These are phyloP conservation scores for Helleia helle DNA, from an alignment of 2,888 invertebrate species.

Conservation along the genomic window DNA sequence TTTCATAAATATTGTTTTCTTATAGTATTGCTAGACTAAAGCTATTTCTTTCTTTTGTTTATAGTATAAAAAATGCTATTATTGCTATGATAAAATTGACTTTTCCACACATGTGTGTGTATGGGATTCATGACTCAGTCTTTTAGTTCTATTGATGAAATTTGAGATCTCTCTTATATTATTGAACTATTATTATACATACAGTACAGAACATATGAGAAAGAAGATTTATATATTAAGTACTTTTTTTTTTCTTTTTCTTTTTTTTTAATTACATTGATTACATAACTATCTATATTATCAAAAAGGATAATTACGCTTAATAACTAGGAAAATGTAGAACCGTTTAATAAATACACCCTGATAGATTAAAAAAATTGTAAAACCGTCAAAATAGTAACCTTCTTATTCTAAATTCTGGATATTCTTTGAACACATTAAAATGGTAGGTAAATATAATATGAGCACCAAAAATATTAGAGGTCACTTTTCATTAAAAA, in stretches of 20 bases:
- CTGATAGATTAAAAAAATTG: constrained; percentile 4
- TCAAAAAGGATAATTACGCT: not conserved
- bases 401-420: constrained; percentile 7
- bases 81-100: constrained; percentile 6
- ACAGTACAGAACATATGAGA: not conserved
- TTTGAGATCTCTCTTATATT: constrained; percentile 13
- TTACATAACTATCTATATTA: not conserved
- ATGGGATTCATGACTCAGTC: constrained; percentile 15
- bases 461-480: constrained; percentile 10
- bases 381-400: constrained; percentile 7
- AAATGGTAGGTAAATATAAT: constrained; percentile 5
- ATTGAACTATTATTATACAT: not conserved
- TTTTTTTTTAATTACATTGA: not conserved
- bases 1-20: too few relatives aligned
- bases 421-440: constrained; percentile 10
- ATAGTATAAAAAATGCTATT: too few relatives aligned
- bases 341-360: not conserved
- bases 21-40: too few relatives aligned
- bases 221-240: not conserved
- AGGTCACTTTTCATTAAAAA: constrained; percentile 2
- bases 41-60: too few relatives aligned
- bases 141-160: constrained; percentile 10
- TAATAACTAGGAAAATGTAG: constrained; percentile 5
- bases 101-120: too few relatives aligned
- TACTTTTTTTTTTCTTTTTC: not conserved